Conservation (phyloP, 2,113 vertebrate genomes). For the Chinchilla lanigera region DNA sequence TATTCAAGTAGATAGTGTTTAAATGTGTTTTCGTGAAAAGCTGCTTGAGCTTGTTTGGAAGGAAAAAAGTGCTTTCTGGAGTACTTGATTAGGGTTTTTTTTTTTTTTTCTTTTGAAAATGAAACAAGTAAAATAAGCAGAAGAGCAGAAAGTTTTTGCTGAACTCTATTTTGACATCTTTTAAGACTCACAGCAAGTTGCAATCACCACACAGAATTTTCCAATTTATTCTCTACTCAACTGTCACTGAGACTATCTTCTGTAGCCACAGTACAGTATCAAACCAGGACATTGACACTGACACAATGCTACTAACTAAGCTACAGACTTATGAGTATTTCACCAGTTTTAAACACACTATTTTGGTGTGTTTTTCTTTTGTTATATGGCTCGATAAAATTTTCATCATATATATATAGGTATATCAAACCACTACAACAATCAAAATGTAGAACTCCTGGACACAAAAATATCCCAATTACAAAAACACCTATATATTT, state of each 20-base stretch:
- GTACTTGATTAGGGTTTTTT: background rate
- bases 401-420: background rate
- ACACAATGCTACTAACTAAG: background rate
- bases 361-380: background rate
- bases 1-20: constrained; percentile 19
- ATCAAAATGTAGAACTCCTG: background rate
- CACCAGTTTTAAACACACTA: background rate
- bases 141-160: background rate
- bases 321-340: background rate
- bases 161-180: constrained; percentile 16
- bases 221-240: background rate
- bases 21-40: constrained; percentile 35
- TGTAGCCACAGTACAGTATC: background rate
- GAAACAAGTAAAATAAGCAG: background rate
- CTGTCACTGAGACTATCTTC: background rate
- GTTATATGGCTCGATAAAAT: background rate
- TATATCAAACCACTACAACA: background rate
- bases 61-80: background rate
- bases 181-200: background rate
- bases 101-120: background rate
- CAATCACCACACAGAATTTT: background rate
- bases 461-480: background rate
- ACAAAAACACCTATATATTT: background rate
- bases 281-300: background rate
- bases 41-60: constrained; percentile 11